Base-by-base conservation (phyloP, 92 coral and sea anemone species). In the Bergia puertoricense region DNA sequence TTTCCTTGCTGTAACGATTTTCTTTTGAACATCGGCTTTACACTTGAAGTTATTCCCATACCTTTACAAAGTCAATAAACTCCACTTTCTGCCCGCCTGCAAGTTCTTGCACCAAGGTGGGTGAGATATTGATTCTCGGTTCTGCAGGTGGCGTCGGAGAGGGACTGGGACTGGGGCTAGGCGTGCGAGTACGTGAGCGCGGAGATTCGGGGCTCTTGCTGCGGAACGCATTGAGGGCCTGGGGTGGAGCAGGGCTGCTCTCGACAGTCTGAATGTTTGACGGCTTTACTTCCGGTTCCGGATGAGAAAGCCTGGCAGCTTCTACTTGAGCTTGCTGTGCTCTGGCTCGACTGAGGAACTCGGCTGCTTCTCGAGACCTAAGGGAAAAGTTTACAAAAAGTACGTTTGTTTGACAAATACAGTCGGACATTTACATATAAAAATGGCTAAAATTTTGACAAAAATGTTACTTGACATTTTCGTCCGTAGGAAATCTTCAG, bases 51-150 rank as follows among this genome's bases (percentile, higher is more conserved):
- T 44, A 38, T 8, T 15, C 5, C 65, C 92, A 20, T 3, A 95
- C 98, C 98, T 95, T 95, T n/a, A 93, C 83, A 62, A 95, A 82
- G 81, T 95, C 96, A 86, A 95, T 95, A 42, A 85, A 85, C 83
- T 95, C 98, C n/a, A 95, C 98, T 84, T 93, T 91, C 72, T 92
- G 98, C 59, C 98, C 98, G 18, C 98, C 98, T 3, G 98, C 94
- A 38, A 95, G 80, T 81, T 95, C 98, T 45, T 93, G 92, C 81
- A 95, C 81, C 67, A 95, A 86, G 1, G 95, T 92, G 9, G 98
- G 95, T 22, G 98, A 95, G 42, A 95, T 95, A 3, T 95, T 92
- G 68, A 93, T 89, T 48, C 93, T 90, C 56, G 91, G 93, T 45
- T 82, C 88, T 41, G 91, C 84, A 39, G 91, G 93, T 4, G 96